These are phyloP conservation scores for Idaea biselata DNA, from an alignment of 2,888 invertebrate genomes.

Conservation along the genomic window DNA sequence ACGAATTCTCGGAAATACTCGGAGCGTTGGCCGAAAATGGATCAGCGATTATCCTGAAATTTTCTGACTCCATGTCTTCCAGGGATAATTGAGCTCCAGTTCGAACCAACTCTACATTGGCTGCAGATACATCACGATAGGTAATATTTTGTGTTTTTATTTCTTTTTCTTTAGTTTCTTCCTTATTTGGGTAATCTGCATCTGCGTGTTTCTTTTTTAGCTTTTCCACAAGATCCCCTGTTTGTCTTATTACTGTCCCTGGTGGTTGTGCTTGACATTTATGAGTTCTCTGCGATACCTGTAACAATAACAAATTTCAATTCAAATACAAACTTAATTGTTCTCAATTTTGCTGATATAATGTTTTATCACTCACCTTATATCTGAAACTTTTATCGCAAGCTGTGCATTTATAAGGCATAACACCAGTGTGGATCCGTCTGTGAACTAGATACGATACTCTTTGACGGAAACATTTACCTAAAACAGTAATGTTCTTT, in stretches of 20 bases:
- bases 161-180: slow-evolving; percentile 9
- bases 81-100: slow-evolving; percentile 70
- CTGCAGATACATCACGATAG: slow-evolving; percentile 59
- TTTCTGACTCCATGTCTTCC: slow-evolving; percentile 73
- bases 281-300: slow-evolving; percentile 91
- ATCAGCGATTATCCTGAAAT: slow-evolving; percentile 61
- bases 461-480: slow-evolving; percentile 92
- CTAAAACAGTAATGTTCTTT: slow-evolving; percentile 63
- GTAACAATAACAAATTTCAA: slow-evolving; percentile 20
- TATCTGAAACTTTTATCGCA: slow-evolving; percentile 91
- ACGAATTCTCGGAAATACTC: slow-evolving; percentile 8
- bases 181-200: slow-evolving; percentile 20
- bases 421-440: slow-evolving; percentile 90
- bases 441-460: slow-evolving; percentile 92
- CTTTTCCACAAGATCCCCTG: slow-evolving; percentile 73
- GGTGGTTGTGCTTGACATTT: slow-evolving; percentile 86
- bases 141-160: slow-evolving; percentile 24
- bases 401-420: slow-evolving; percentile 91
- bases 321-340: slow-evolving; percentile 5
- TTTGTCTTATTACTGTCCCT: slow-evolving; percentile 76
- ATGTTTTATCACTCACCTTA: slow-evolving; percentile 78
- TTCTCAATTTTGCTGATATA: not conserved
- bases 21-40: slow-evolving; percentile 36
- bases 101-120: slow-evolving; percentile 66
- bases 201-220: slow-evolving; percentile 62